Conservation (phyloP, 2,888 invertebrate species). For the Athalia rosae region DNA sequence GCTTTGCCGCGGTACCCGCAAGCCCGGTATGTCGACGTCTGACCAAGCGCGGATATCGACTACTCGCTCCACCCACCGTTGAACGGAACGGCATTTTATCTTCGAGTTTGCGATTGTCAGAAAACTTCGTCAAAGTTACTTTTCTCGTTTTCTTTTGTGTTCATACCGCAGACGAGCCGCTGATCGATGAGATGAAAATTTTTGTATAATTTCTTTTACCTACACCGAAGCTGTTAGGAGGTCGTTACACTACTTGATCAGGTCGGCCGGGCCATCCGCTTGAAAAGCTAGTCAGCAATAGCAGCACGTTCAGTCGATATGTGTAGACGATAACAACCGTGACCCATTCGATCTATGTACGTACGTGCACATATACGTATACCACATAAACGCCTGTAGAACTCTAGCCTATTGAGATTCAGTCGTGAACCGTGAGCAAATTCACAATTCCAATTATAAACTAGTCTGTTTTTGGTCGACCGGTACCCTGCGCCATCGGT, state of each 20-base stretch:
- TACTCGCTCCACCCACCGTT: not conserved
- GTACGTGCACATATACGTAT: no score
- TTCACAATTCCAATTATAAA: conserved; percentile 15
- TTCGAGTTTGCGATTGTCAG: not conserved
- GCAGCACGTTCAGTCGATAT: conserved; percentile 3
- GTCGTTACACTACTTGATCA: conserved; percentile 1
- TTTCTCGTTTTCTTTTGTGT: no score
- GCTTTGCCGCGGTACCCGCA: not conserved
- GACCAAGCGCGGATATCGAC: not conserved
- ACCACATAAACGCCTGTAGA: conserved; percentile 22
- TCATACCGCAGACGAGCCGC: not conserved
- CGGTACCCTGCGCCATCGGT: not conserved
- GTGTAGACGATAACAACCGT: conserved; percentile 14
- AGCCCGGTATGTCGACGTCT: not conserved
- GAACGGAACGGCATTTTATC: not conserved
- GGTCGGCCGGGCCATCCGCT: conserved; percentile 19
- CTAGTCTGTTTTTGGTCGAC: not conserved
- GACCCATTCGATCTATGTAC: conserved; percentile 12
- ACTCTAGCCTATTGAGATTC: conserved; percentile 23
- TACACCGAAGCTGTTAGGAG: not conserved
- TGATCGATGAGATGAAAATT: conserved; percentile 4
- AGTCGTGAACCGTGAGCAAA: conserved; percentile 4
- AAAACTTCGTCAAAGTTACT: not conserved
- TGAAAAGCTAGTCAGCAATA: conserved; percentile 11
- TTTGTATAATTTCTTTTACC: not conserved